Conservation (phyloP, 2,797 vertebrate genomes). For the Scyliorhinus canicula region DNA sequence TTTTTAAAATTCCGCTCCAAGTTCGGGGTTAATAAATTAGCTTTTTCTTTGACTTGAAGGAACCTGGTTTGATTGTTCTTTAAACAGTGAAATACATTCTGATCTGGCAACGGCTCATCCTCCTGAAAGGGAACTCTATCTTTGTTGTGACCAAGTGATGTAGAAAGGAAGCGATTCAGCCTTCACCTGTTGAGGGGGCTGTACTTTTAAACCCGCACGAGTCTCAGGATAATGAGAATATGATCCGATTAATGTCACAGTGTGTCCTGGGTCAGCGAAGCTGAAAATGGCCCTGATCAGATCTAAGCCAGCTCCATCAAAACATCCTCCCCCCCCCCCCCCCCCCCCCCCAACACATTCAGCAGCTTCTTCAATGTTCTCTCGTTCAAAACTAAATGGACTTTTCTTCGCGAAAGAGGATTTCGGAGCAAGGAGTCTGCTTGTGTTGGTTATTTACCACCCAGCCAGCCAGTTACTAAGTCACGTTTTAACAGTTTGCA, state of each 20-base stretch:
- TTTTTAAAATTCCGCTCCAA: too few relatives aligned
- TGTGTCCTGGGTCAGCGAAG: background rate
- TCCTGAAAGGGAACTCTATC: too few relatives aligned
- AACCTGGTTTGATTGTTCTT: too few relatives aligned
- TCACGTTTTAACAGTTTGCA: slow-evolving; percentile 13
- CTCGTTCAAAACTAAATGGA: background rate
- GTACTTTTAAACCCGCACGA: background rate
- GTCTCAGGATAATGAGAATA: background rate
- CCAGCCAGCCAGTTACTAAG: background rate
- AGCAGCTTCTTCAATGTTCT: background rate
- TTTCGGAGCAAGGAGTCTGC: background rate
- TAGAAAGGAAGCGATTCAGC: too few relatives aligned
- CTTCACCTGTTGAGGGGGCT: background rate
- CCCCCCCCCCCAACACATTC: background rate
- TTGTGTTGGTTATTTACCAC: background rate
- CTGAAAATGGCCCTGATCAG: background rate
- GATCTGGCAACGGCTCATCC: too few relatives aligned
- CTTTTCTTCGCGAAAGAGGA: background rate
- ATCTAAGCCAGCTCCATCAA: too few relatives aligned
- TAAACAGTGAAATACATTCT: too few relatives aligned
- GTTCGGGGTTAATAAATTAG: too few relatives aligned
- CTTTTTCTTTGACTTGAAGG: too few relatives aligned
- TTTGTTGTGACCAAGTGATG: too few relatives aligned
- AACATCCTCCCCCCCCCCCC: background rate
- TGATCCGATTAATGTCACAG: background rate